Evolutionary conservation across 2,888 invertebrate species (phyloP).

Genomic region (Tenthredo amoena): DNA sequence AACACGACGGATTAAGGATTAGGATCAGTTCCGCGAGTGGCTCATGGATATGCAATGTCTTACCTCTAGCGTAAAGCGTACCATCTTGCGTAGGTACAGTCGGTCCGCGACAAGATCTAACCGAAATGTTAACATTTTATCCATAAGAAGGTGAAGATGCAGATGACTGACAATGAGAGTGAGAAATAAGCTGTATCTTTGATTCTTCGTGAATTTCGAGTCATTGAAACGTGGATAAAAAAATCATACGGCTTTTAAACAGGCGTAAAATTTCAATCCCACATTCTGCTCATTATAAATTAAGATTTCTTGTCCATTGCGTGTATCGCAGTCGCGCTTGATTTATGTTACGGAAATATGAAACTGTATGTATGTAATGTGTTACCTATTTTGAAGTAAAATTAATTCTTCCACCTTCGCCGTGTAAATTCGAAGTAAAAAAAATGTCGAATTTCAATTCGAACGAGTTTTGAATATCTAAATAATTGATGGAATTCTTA

Average conservation of each 20-base stretch:
- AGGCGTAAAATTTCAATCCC: background rate
- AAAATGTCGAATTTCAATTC: background rate
- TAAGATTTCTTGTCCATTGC: conserved; percentile 1
- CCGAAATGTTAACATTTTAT: background rate
- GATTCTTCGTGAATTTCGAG: background rate
- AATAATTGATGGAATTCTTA: no score
- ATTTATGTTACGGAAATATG: conserved; percentile 15
- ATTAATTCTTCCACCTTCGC: background rate
- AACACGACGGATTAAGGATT: conserved; percentile 76
- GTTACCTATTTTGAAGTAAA: background rate
- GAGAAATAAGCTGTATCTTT: background rate
- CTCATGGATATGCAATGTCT: conserved; percentile 71
- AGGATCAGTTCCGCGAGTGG: conserved; percentile 76
- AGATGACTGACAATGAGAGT: background rate
- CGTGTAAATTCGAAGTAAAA: background rate
- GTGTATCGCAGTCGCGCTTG: background rate
- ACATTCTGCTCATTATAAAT: background rate
- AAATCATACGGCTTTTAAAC: background rate
- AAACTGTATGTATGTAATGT: background rate
- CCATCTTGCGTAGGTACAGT: conserved; percentile 41
- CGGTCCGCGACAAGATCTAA: conserved; percentile 20
- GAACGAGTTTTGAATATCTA: background rate
- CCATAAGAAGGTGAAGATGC: background rate
- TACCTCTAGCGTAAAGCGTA: conserved; percentile 44
- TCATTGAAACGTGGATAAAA: background rate